Evolutionary conservation across 2,113 vertebrate species (phyloP).

Genomic region (Malaclemys terrapin): DNA sequence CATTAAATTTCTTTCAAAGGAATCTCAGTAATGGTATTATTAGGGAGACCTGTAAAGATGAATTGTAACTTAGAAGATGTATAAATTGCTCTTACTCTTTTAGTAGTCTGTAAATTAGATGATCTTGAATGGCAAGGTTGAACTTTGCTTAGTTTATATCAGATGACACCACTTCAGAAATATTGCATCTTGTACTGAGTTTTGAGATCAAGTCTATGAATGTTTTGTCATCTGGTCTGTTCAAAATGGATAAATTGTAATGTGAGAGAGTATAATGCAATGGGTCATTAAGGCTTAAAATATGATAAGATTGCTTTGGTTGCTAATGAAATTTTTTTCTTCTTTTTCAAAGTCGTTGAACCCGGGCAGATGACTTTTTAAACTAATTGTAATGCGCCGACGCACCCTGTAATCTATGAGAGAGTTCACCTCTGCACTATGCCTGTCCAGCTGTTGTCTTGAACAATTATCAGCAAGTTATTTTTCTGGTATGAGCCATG

Average conservation of each 20-base stretch:
- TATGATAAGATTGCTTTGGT: constrained; percentile 39
- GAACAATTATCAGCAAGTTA: constrained; percentile 81
- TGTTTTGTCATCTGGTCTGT: constrained; percentile 45
- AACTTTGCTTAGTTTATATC: constrained; percentile 63
- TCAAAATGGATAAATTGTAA: constrained; percentile 15
- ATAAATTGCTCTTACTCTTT: constrained; percentile 35
- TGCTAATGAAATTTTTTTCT: constrained; percentile 64
- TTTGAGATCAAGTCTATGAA: neutral
- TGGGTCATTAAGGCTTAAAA: constrained; percentile 45
- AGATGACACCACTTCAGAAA: constrained; percentile 60
- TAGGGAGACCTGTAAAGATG: constrained; percentile 61
- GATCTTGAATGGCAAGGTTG: constrained; percentile 60
- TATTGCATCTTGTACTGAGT: constrained; percentile 19
- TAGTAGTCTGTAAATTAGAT: constrained; percentile 71
- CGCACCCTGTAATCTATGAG: constrained; percentile 72
- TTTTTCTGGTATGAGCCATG: constrained; percentile 76
- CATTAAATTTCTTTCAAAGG: constrained; percentile 68
- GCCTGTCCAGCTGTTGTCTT: constrained; percentile 84
- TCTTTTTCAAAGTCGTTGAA: constrained; percentile 67
- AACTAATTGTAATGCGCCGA: constrained; percentile 81
- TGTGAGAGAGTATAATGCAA: constrained; percentile 24
- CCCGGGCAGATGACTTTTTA: constrained; percentile 68
- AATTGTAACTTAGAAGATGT: constrained; percentile 55
- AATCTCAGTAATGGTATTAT: constrained; percentile 57
- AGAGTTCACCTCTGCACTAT: constrained; percentile 79